Percentiles rank a stretch among this genome's conserved stretches.
Evolutionary conservation across 1,140 invertebrate genomes (phyloP).

Genomic region (Drosophila rufa): DNA sequence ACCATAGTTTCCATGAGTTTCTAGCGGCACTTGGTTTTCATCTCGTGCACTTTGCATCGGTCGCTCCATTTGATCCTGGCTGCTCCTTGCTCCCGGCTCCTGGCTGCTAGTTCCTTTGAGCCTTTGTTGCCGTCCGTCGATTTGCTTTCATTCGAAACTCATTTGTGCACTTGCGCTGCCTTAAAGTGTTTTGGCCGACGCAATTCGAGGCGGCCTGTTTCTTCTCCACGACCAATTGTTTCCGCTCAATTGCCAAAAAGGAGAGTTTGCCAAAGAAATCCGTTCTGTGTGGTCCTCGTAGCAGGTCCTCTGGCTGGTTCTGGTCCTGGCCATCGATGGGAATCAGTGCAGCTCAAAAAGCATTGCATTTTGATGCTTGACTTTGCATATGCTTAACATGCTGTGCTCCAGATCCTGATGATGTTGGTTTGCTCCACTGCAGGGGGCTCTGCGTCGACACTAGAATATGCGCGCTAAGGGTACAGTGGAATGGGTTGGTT

Average conservation of each 20-base stretch:
- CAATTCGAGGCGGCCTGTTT: constrained; percentile 52
- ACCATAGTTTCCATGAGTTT: constrained; percentile 28
- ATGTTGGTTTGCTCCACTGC: constrained; percentile 29
- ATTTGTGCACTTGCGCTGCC: constrained; percentile 77
- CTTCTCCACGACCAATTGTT: constrained; percentile 61
- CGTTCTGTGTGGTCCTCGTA: constrained; percentile 26
- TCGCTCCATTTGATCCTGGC: constrained; percentile 59
- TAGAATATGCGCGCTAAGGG: not conserved
- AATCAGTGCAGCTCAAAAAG: constrained; percentile 71
- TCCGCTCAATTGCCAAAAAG: constrained; percentile 71
- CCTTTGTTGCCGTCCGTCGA: constrained; percentile 65
- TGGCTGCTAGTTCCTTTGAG: constrained; percentile 12
- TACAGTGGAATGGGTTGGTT: constrained; percentile 16
- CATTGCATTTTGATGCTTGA: constrained; percentile 63
- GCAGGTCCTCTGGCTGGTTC: constrained; percentile 52
- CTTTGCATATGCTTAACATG: constrained; percentile 79
- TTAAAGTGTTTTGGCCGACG: constrained; percentile 72
- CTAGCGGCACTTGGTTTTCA: constrained; percentile 28
- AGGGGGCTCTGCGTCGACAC: not conserved
- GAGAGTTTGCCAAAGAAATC: constrained; percentile 37
- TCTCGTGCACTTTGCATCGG: constrained; percentile 31
- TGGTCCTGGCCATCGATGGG: constrained; percentile 38
- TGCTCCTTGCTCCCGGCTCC: not conserved
- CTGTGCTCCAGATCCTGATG: constrained; percentile 42
- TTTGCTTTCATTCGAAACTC: constrained; percentile 76